Conservation (phyloP, 2,113 vertebrate species). For the Ciconia boyciana region DNA sequence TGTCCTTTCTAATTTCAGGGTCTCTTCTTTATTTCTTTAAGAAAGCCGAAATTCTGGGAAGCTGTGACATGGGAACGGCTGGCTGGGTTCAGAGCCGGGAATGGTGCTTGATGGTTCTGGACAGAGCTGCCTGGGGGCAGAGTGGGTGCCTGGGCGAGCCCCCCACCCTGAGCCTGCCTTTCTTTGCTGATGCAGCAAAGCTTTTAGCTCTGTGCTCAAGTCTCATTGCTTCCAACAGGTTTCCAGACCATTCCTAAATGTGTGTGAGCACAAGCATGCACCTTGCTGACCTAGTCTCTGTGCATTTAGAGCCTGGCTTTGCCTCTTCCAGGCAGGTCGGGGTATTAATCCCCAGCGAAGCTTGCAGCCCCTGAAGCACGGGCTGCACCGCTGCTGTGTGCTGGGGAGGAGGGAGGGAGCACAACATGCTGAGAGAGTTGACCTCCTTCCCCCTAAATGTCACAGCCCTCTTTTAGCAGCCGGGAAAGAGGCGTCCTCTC, state of each 20-base stretch:
- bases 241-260: neutral
- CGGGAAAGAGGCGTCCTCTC: neutral
- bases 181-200: neutral
- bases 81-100: neutral
- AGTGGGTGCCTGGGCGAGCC: neutral
- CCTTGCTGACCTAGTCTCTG: neutral
- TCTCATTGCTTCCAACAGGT: neutral
- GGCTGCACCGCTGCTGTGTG: neutral
- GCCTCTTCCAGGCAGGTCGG: neutral
- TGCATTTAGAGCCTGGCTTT: neutral
- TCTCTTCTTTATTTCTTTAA: neutral
- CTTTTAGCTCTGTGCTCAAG: neutral
- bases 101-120: neutral
- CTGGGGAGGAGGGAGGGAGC: neutral
- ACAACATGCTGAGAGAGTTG: neutral
- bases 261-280: rapidly evolving
- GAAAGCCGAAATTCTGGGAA: constrained; percentile 2
- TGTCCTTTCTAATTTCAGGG: neutral
- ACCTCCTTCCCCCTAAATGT: neutral
- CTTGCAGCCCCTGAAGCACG: neutral
- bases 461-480: neutral
- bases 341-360: neutral
- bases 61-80: neutral
- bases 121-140: neutral
- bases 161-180: neutral